phyloP scores from a whole-genome alignment of 2,888 invertebrate genomes.

The Tetragnatha montana region DNA sequence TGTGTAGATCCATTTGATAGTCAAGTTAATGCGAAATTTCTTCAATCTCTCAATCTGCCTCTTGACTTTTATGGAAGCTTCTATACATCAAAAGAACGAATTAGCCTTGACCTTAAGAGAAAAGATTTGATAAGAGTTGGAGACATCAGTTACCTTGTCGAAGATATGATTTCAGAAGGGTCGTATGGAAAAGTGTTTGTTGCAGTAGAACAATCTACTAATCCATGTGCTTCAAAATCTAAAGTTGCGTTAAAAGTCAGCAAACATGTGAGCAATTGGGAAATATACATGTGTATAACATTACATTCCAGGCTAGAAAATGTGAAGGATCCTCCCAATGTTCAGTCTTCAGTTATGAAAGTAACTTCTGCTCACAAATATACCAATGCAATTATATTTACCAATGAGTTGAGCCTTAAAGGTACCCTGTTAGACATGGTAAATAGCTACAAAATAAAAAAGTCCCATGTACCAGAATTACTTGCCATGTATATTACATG shows the following conservation, averaged over 20 bases:
- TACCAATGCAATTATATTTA: constrained; percentile 87
- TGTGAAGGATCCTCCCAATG: constrained; percentile 72
- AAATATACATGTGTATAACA: constrained; percentile 93
- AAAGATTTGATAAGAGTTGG: constrained; percentile 23
- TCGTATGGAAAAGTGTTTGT: constrained; percentile 88
- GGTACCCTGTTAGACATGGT: constrained; percentile 81
- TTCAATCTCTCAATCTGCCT: constrained; percentile 20
- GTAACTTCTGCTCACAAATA: constrained; percentile 86
- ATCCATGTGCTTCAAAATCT: constrained; percentile 1
- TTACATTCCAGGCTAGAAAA: constrained; percentile 84
- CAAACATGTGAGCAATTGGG: constrained; percentile 93
- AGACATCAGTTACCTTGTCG: constrained; percentile 8
- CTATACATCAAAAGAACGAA: background rate
- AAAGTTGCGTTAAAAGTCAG: constrained; percentile 85
- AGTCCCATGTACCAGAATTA: constrained; percentile 77
- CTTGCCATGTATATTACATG: constrained; percentile 87
- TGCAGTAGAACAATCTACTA: constrained; percentile 74
- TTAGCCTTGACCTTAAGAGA: constrained; percentile 1
- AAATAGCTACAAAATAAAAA: constrained; percentile 63
- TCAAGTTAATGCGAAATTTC: constrained; percentile 9
- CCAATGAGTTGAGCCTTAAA: constrained; percentile 86
- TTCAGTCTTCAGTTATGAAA: constrained; percentile 84
- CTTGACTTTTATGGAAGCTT: background rate
- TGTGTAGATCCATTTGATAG: constrained; percentile 50
- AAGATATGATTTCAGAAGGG: constrained; percentile 77